Percentiles rank a stretch among this genome's conserved stretches.
phyloP scores from a whole-genome alignment of 1,140 invertebrate genomes.

The Lanistes nyassanus region DNA sequence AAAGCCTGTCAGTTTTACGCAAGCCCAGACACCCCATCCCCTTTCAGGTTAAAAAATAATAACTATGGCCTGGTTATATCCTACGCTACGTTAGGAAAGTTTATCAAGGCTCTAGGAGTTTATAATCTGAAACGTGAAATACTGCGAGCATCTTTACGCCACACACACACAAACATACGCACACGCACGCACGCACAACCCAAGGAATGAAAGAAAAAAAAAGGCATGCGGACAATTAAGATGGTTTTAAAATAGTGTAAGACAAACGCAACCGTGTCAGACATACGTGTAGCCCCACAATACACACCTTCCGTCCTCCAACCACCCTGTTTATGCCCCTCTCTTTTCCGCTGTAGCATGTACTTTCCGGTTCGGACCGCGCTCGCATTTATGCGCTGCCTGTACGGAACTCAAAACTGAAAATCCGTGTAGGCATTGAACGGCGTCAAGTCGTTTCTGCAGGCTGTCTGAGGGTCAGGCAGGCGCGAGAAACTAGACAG shows the following conservation, averaged over 20 bases:
- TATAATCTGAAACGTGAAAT: not conserved
- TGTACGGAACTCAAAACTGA: too few relatives aligned
- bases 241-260: not conserved
- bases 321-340: not conserved
- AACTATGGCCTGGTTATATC: too few relatives aligned
- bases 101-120: conserved; percentile 17
- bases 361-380: not conserved
- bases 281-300: too few relatives aligned
- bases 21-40: conserved; percentile 12
- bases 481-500: too few relatives aligned
- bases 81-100: too few relatives aligned
- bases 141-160: conserved; percentile 3
- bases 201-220: not conserved
- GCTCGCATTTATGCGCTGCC: not conserved
- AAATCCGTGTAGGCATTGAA: too few relatives aligned
- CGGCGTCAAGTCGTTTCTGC: too few relatives aligned
- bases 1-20: not conserved
- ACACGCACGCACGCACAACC: not conserved
- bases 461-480: too few relatives aligned
- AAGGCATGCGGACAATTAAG: not conserved
- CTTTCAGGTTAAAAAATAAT: too few relatives aligned
- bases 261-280: too few relatives aligned
- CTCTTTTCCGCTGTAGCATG: not conserved
- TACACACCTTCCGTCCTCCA: too few relatives aligned
- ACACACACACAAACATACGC: conserved; percentile 1